Conservation (phyloP, 2,113 vertebrate species). For the Lasiurus borealis region DNA sequence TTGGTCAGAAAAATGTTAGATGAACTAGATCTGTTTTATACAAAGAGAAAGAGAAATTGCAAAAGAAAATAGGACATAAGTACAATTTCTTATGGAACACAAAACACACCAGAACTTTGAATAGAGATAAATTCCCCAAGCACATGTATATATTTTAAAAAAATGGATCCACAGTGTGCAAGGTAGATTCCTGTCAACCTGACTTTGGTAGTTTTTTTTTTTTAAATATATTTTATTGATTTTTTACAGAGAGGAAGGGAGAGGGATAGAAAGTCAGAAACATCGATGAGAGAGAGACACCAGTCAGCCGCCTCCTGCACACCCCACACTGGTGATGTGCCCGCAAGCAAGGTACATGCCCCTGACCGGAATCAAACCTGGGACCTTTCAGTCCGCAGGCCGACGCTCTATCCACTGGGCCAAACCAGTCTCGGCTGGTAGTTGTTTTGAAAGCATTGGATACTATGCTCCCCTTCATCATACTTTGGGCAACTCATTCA, state of each 20-base stretch:
- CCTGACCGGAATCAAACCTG: no score
- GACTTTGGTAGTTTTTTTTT: not conserved
- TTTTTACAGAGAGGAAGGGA: no score
- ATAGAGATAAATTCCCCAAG: not conserved
- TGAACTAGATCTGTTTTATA: not conserved
- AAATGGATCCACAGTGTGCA: not conserved
- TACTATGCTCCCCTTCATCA: not conserved
- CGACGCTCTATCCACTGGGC: no score
- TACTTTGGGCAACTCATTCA: not conserved
- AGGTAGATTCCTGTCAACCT: not conserved
- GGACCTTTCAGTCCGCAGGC: no score
- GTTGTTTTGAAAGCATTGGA: not conserved
- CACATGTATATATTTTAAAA: not conserved
- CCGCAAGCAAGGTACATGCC: no score
- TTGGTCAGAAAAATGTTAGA: not conserved
- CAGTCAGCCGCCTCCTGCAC: no score
- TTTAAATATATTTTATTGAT: no score
- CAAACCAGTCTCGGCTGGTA: no score
- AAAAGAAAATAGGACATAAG: not conserved
- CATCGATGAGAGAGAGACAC: no score
- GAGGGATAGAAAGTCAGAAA: no score
- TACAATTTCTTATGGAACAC: not conserved
- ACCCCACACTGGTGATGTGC: no score
- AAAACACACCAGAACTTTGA: not conserved
- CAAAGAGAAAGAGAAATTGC: not conserved